A percentile compares a stretch with the other conserved stretches of the same genome.
Evolutionary conservation across 2,797 vertebrate genomes (phyloP).

Genomic region (Danio aesculapii): DNA sequence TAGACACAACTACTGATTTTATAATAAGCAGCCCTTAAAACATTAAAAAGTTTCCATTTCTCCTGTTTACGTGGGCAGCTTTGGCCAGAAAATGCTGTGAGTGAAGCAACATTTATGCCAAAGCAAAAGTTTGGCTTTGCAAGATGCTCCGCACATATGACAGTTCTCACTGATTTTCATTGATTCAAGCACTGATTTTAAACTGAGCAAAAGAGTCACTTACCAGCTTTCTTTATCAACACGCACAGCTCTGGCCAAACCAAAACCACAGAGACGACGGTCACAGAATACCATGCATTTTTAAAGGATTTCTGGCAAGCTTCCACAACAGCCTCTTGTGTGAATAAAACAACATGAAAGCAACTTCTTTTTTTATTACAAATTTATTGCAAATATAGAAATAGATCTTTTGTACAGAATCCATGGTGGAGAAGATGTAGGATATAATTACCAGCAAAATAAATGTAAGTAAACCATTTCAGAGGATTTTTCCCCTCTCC

Average conservation of each 20-base stretch:
- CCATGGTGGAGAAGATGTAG: conserved; percentile 67
- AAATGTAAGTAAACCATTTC: conserved; percentile 58
- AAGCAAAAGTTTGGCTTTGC: neutral
- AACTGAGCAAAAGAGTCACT: neutral
- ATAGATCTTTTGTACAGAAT: conserved; percentile 87
- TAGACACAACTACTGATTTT: neutral
- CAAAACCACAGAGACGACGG: neutral
- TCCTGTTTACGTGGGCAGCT: neutral
- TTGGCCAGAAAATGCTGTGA: neutral
- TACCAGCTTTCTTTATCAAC: conserved; percentile 6
- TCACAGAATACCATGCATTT: neutral
- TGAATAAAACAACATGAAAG: conserved; percentile 28
- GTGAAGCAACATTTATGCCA: neutral
- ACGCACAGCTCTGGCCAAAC: neutral
- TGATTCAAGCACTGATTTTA: conserved; percentile 9
- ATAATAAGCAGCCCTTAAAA: neutral
- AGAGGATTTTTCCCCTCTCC: conserved; percentile 66
- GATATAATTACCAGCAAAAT: conserved; percentile 75
- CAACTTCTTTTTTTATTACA: conserved; percentile 73
- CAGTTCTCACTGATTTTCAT: neutral
- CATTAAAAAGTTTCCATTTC: neutral
- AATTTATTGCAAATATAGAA: conserved; percentile 90
- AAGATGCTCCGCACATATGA: neutral
- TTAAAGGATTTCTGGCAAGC: neutral
- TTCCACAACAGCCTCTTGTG: neutral